Base-by-base conservation (phyloP, 1,140 invertebrate genomes). In the Macrostomum lignano region DNA sequence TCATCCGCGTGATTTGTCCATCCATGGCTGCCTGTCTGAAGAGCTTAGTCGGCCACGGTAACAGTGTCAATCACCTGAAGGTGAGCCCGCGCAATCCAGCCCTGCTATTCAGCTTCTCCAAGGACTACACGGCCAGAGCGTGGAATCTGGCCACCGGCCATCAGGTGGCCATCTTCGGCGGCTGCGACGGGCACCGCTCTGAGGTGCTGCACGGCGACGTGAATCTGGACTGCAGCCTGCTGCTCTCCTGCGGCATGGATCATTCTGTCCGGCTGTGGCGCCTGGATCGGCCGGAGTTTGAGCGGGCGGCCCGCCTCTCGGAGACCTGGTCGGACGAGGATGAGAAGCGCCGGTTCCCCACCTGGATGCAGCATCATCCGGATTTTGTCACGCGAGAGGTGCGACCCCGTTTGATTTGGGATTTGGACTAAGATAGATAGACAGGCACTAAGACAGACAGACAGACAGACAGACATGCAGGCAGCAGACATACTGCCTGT, bases 171-270 rank as follows among this genome's bases (percentile, higher is more conserved):
- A 33, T 33, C n/a, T 21, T 33, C 13, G 32, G 32, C 3, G 32
- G 32, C 6, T 14, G 22, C 9, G 32, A 20, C 17, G 32, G 32
- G 15, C 32, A 33, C 11, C 24, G 19, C 17, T 14, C 19, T 4
- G 32, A 33, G 9, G 26, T 33, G 13, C 32, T 33, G 11, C 13
- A 33, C 11, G 32, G 32, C 5, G 32, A 33, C 20, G 19, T 33
- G 13, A n/a, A 14, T 22, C 10, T 33, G 9, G 7, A 22, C 26
- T 22, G 32, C 7, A 11, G 7, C n/a, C 19, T 33, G 9, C 10
- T 33, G 10, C 13, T 33, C 2, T 33, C 32, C 22, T 33, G 32
- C 17, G 32, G 32, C 6, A 33, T 33, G 32, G 32, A 33, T 23
- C 32, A 33, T 15, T 25, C 13, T 33, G 26, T 33, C 6, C 24